A percentile compares a stretch with the other conserved stretches of the same genome.
phyloP scores from a whole-genome alignment of 2,113 vertebrate species.

The Pipa parva region DNA sequence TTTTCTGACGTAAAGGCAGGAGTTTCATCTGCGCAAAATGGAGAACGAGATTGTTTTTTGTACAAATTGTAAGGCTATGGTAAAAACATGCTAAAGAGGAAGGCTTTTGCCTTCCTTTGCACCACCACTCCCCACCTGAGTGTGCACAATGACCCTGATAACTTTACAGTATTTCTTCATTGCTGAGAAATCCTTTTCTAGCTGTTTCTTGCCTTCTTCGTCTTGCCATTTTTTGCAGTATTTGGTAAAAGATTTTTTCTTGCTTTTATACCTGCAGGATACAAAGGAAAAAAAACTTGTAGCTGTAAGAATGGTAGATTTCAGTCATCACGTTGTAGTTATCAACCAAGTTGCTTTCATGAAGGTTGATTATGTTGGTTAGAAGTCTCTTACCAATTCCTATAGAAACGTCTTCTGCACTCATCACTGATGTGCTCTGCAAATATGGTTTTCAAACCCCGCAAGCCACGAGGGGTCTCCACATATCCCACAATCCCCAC shows the following conservation, averaged over 20 bases:
- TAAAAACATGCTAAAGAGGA: background rate
- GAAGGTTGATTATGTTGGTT: too few relatives aligned
- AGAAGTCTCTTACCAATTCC: conserved; percentile 60
- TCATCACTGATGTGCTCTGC: conserved; percentile 72
- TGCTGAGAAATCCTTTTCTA: conserved; percentile 69
- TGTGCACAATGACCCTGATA: conserved; percentile 72
- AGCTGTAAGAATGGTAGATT: background rate
- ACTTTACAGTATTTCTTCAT: conserved; percentile 78
- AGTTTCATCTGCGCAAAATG: conserved; percentile 64
- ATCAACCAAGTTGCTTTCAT: too few relatives aligned
- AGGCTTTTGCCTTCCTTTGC: background rate
- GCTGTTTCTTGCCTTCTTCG: conserved; percentile 58
- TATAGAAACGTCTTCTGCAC: conserved; percentile 73
- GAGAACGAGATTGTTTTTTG: too few relatives aligned
- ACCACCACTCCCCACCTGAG: too few relatives aligned
- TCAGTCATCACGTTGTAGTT: background rate
- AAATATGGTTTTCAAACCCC: conserved; percentile 72
- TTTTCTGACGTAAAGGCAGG: conserved; percentile 71
- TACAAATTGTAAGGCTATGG: accelerated
- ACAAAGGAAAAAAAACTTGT: background rate
- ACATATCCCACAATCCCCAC: conserved; percentile 72
- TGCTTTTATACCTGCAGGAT: conserved; percentile 66
- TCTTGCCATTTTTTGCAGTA: conserved; percentile 73
- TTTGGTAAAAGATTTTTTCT: conserved; percentile 75
- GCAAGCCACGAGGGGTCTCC: conserved; percentile 63